Base-by-base conservation (phyloP, 2,797 vertebrate species). In the Notamacropus eugenii region DNA sequence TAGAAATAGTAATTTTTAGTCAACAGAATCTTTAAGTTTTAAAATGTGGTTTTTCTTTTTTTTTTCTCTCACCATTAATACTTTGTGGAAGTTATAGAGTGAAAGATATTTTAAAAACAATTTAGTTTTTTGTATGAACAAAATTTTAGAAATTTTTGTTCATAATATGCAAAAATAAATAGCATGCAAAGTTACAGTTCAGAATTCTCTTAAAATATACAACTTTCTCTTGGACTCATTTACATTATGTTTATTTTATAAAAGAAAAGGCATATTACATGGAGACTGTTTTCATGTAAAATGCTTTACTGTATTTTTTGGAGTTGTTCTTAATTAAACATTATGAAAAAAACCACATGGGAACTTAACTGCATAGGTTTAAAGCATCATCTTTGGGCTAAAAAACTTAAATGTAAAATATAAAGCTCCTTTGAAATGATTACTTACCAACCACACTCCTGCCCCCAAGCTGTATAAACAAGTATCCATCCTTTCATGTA, bases 241-340 rank as follows among this genome's bases (percentile, higher is more conserved):
- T 97, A 40, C n/a, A 96, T 93, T 29, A 93, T n/a, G 55, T 90
- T 92, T 96, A 92, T 92, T 94, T 93, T 93, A 29, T 94, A 97
- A 97, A 58, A 93, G 57, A 46, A 8, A 1, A 93, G 34, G 92
- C 28, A 16, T 67, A 12, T n/a, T 67, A 67, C 5, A n/a, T n/a
- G 58, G 58, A 67, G 13, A 67, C 34, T 67, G 8, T 90, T 96
- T 90, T 93, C 31, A 93, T 92, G 94, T 93, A 16, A 67, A 93
- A 96, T 94, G 96, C 54, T 54, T 94, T 94, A 92, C 94, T 46
- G 92, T 91, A 5, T 57, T 95, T 54, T 90, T 31, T 29, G 93
- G 91, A 93, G 50, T 55, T 95, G 54, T 95, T 62, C 59, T 91
- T 93, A 93, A 91, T 90, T 93, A 97, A 96, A 95, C 31, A 24